Evolutionary conservation across 2,797 vertebrate genomes (phyloP), one percentile per base, ranked within the genome.

Genomic region (Benthosema pterotum): DNA sequence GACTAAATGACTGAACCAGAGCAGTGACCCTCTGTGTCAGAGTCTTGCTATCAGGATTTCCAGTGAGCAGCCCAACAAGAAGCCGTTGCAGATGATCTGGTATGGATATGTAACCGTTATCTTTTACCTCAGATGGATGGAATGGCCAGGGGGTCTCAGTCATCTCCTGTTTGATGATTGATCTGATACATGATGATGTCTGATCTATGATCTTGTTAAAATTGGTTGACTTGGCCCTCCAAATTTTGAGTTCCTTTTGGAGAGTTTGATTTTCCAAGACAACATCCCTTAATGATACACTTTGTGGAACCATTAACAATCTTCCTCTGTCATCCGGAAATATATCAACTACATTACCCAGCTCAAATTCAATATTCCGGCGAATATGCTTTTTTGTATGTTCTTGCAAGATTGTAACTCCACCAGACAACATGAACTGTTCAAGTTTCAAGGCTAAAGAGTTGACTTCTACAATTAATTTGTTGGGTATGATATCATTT

Each of bases 1-100:
- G n/a, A n/a, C n/a, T n/a, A n/a, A n/a, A n/a, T n/a, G n/a, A n/a
- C n/a, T n/a, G n/a, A n/a, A n/a, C n/a, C n/a, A n/a, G n/a, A n/a
- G n/a, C n/a, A n/a, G n/a, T n/a, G n/a, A n/a, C n/a, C n/a, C n/a
- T n/a, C n/a, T n/a, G n/a, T n/a, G n/a, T n/a, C n/a, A n/a, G n/a
- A n/a, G n/a, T n/a, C n/a, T n/a, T n/a, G n/a, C n/a, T n/a, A n/a
- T 56, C 54, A 32, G 54, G 25, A 56, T 56, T 42, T 15, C 54
- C 54, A 42, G 54, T 57, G 11, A 57, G 54, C 25, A 57, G 22
- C 15, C 22, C 54, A 38, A 42, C 25, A 38, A 57, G 54, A 42
- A 57, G 38, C 5, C 5, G n/a, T 57, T 57, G 1, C 7, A 57
- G 54, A n/a, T 57, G 38, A 38, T 57, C 32, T 28, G 28, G 28